Evolutionary conservation across 1,140 invertebrate species (phyloP), one percentile per base, ranked within the genome.

Genomic region (Dreissena polymorpha): DNA sequence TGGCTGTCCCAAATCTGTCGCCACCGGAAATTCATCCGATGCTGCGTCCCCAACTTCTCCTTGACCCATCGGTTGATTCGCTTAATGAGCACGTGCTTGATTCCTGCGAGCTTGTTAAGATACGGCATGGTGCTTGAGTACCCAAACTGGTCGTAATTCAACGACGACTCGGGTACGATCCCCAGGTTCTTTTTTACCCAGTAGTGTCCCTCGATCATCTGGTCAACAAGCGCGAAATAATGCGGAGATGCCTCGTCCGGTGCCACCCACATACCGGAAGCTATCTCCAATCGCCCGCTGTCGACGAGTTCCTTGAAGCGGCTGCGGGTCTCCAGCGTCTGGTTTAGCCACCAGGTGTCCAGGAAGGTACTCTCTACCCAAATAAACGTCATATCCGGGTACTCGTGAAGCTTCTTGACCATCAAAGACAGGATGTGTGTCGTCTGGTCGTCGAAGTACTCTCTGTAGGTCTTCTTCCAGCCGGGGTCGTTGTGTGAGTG

Each of bases 231-330:
- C 18, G 97, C 95, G 90, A 96, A 98, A 65, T 98, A 94, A 91
- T 98, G 97, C 0, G 97, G 95, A 70, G 96, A 97, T 0, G 98
- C 98, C 94, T 99, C 98, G 88, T 99, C 98, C 0, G 97, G 97
- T 97, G 99, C 98, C 18, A 98, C 97, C 97, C 97, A 99, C 51
- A 97, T 97, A 2, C 98, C 98, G 0, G 97, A 97, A 0, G 97
- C 96, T 85, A 99, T 97, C 91, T 99, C 98, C 21, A 99, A 93
- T 51, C 97, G 95, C 21, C 97, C 97, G 51, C 96, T 95, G 76
- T 96, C 95, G 6, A 98, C 94, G 50, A 98, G 93, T 72, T 91
- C 90, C 96, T 94, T 95, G 93, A 95, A 96, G 21, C 97, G 95
- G 86, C 94, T 93, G 76, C 95, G 93, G 79, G 95, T 95, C 6